Base-by-base conservation (phyloP, 2,797 vertebrate species). In the Menidia menidia region DNA sequence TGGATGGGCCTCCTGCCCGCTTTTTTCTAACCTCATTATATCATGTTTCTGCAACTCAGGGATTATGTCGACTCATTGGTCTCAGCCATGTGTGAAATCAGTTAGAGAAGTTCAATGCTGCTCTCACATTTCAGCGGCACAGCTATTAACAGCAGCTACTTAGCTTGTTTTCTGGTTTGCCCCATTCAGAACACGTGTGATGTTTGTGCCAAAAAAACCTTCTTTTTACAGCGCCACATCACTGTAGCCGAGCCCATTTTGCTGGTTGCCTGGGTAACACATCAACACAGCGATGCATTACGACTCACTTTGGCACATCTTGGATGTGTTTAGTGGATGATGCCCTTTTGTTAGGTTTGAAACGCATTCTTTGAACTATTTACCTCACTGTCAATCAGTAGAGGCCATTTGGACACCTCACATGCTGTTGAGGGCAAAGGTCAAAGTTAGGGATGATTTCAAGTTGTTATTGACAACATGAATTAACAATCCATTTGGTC, bases 11-110 rank as follows among this genome's bases (percentile, higher is more conserved):
- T 77, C 51, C 52, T 75, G 75, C 42, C 60, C 59, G 50, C 56
- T 51, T 58, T 68, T 25, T 76, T 58, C 64, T 76, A 66, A 79
- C 70, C 70, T 71, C 59, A 85, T 83, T 87, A 71, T 33, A 73
- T 79, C 72, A 59, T 16, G 1, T 67, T 60, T 57, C 53, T 57
- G 25, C 56, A 84, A 62, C 63, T 31, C 11, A 57, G 58, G 4
- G 39, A 52, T 75, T 70, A 81, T 62, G 41, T 68, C 48, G 81
- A 76, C 66, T 52, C n/a, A 43, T 56, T 75, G 42, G 47, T 67
- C 42, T 48, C n/a, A 67, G 65, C 65, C 18, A 39, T 54, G 11
- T 67, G 60, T 35, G 52, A 64, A 15, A 13, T 53, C 42, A 68
- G 57, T 44, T 19, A 41, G 10, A 63, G 54, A 55, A 67, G 18